Evolutionary conservation across 2,797 vertebrate species (phyloP).

Genomic region (Orestias chungarensis): DNA sequence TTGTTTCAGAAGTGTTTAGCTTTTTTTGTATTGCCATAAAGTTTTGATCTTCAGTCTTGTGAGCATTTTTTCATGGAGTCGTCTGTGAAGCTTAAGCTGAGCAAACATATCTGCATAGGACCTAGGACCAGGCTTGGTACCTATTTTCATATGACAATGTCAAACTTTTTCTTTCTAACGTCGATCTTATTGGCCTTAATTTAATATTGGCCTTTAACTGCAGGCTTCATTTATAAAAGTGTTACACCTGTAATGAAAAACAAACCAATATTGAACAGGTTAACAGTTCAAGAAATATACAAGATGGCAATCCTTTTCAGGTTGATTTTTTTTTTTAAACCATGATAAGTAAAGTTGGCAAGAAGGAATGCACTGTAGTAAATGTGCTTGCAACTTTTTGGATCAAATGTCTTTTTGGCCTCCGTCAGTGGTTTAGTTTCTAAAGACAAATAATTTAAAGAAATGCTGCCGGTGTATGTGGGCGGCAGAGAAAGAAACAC

Average conservation of each 20-base stretch:
- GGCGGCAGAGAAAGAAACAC: conserved; percentile 8
- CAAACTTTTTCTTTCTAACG: too few relatives aligned
- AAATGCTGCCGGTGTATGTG: conserved; percentile 4
- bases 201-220: background rate
- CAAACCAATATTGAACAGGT: background rate
- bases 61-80: too few relatives aligned
- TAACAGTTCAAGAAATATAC: background rate
- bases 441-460: conserved; percentile 13
- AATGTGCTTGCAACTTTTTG: background rate
- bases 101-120: too few relatives aligned
- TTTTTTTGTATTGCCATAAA: too few relatives aligned
- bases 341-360: background rate
- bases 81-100: too few relatives aligned
- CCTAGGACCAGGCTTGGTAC: too few relatives aligned
- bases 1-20: too few relatives aligned
- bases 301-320: background rate
- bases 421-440: conserved; percentile 1
- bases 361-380: too few relatives aligned
- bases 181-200: too few relatives aligned
- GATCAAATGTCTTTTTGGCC: conserved; percentile 4
- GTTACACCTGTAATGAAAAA: background rate
- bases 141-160: too few relatives aligned
- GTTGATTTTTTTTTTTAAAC: background rate
- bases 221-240: background rate
- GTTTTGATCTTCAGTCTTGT: too few relatives aligned